These are phyloP conservation scores for Bombus superbus DNA, from an alignment of 1,140 invertebrate species.

Conservation along the genomic window DNA sequence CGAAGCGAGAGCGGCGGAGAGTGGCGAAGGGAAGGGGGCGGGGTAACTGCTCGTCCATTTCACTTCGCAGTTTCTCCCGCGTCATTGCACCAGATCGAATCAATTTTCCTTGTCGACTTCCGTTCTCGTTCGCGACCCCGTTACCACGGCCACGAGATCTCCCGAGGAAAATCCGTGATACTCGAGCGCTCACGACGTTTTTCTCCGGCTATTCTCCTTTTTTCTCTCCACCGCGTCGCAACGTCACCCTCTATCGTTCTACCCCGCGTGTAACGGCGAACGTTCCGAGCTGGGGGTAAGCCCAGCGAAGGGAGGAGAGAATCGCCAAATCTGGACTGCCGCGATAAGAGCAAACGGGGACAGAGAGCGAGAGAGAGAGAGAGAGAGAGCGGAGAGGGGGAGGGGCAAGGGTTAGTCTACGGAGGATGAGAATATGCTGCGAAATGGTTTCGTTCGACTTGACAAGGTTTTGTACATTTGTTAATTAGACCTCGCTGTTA, in stretches of 20 bases:
- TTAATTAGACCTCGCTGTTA: conserved; percentile 37
- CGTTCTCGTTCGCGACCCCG: conserved; percentile 47
- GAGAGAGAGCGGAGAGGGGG: background rate
- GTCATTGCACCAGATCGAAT: conserved; percentile 65
- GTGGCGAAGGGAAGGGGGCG: background rate
- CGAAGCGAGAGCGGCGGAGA: no score
- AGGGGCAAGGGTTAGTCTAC: no score
- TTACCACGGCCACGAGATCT: conserved; percentile 41
- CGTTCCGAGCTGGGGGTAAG: background rate
- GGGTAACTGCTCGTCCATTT: conserved; percentile 38
- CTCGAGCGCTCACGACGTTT: conserved; percentile 28
- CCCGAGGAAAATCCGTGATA: conserved; percentile 35
- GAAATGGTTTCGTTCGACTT: conserved; percentile 45
- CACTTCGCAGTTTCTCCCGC: conserved; percentile 62
- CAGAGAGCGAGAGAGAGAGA: background rate
- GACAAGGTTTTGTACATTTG: conserved; percentile 51
- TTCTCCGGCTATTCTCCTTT: conserved; percentile 3
- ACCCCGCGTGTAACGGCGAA: background rate
- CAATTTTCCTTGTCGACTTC: conserved; percentile 61
- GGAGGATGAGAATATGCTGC: background rate
- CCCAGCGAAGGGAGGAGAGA: background rate
- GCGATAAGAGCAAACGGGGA: conserved; percentile 30
- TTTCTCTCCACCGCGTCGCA: background rate
- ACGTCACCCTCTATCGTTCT: background rate
- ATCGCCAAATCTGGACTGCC: conserved; percentile 38